Percentiles rank a stretch among this genome's conserved stretches.
phyloP scores from a whole-genome alignment of 1,140 invertebrate genomes.

The Drosophila santomea region DNA sequence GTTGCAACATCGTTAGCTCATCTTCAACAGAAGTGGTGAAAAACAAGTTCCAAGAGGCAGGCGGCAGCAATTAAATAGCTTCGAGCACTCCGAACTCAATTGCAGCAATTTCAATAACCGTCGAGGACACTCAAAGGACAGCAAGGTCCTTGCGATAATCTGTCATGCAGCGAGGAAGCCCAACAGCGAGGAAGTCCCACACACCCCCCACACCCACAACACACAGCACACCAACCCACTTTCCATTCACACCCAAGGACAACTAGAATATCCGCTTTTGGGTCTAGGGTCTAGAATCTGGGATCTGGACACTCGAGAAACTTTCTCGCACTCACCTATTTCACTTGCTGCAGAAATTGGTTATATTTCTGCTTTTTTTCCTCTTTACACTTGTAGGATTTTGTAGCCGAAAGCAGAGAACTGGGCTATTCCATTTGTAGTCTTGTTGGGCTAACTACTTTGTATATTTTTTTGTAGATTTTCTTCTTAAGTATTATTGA shows the following conservation, averaged over 20 bases:
- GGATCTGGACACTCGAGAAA: conserved; percentile 21
- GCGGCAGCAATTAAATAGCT: conserved; percentile 77
- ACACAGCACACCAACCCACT: conserved; percentile 3
- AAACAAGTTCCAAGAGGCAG: not conserved
- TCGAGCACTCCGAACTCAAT: conserved; percentile 69
- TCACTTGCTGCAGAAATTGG: conserved; percentile 34
- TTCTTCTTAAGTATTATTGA: conserved; percentile 2
- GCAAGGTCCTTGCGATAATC: conserved; percentile 50
- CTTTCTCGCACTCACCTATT: conserved; percentile 60
- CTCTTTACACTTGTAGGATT: conserved; percentile 3
- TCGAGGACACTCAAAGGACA: conserved; percentile 66
- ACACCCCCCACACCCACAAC: not conserved
- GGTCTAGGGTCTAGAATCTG: too few relatives aligned
- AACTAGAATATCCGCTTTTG: conserved; percentile 21
- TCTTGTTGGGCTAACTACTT: not conserved
- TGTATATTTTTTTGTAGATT: conserved; percentile 16
- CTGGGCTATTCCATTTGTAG: conserved; percentile 10
- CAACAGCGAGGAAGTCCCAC: conserved; percentile 5
- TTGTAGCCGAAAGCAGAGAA: conserved; percentile 12
- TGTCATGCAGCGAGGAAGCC: conserved; percentile 31
- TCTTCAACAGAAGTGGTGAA: conserved; percentile 9
- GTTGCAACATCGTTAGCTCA: conserved; percentile 1
- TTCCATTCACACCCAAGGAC: conserved; percentile 2
- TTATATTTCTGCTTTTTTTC: conserved; percentile 9
- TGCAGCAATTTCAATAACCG: conserved; percentile 77